Evolutionary conservation across 2,888 invertebrate genomes (phyloP), one percentile per base, ranked within the genome.

Genomic region (Heliconius hortense): DNA sequence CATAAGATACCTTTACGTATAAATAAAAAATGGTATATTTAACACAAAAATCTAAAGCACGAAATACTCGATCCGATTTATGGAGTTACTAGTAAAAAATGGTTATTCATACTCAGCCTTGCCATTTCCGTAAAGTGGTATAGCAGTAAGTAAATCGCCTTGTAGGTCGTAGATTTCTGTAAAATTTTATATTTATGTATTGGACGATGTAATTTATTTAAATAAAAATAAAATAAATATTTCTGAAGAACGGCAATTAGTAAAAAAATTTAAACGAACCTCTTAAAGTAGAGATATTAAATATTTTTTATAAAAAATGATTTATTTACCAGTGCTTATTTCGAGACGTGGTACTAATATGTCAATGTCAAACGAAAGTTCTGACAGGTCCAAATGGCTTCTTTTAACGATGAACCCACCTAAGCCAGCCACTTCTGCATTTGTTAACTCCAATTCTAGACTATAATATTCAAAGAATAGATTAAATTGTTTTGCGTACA

Each of bases 81-180:
- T 48, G 18, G 15, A 48, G 18, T 48, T 48, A 48, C 7, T 48
- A 48, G 21, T 7, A 48, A 48, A 35, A 48, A 48, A 21, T 48
- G 7, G 0, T 48, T 18, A 48, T 74, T 86, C 89, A 88, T 84
- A 93, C 93, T 79, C 79, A 10, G 90, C 89, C 56, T 80, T 81
- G 70, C 92, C 92, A 62, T 88, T 88, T 80, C 92, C 93, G 78
- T 88, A 93, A 7, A 93, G 82, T 15, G 93, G 92, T 64, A 93
- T 84, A 72, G 89, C 90, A 53, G 85, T 86, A 73, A 89, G 86
- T 21, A 94, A 78, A 75, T 90, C 86, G 26, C 93, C 93, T 31
- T 59, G 0, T n/a, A 92, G 79, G 70, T 89, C 87, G 82, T 92
- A 93, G n/a, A 82, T 72, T 18, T 82, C 91, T 92, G 86, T 79